These are phyloP conservation scores for Saccopteryx bilineata DNA, from an alignment of 2,113 vertebrate genomes.

Conservation along the genomic window DNA sequence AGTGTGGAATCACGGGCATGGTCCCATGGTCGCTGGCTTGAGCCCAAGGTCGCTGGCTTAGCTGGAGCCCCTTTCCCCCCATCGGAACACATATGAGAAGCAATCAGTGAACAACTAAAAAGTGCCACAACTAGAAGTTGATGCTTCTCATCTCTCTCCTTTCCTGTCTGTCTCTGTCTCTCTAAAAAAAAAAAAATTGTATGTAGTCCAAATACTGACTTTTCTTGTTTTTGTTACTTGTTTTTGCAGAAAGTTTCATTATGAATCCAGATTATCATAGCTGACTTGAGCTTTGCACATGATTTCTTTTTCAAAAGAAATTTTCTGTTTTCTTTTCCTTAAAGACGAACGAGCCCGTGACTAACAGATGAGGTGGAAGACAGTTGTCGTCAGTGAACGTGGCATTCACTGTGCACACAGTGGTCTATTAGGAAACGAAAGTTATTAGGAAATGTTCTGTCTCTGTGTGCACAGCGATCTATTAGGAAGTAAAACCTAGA, in stretches of 20 bases:
- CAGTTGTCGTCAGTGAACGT: slow-evolving; percentile 42
- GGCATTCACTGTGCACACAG: background rate
- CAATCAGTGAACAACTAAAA: too few relatives aligned
- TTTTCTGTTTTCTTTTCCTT: slow-evolving; percentile 53
- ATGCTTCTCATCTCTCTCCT: too few relatives aligned
- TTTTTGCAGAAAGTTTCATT: slow-evolving; percentile 61
- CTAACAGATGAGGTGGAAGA: slow-evolving; percentile 1
- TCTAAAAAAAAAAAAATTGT: background rate
- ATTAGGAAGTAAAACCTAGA: slow-evolving; percentile 29
- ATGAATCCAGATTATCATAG: slow-evolving; percentile 32
- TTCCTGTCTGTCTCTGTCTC: too few relatives aligned
- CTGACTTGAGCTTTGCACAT: slow-evolving; percentile 34
- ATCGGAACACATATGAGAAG: too few relatives aligned
- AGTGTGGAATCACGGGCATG: too few relatives aligned
- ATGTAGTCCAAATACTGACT: slow-evolving; percentile 56
- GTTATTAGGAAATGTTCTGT: background rate
- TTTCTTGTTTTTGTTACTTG: slow-evolving; percentile 61
- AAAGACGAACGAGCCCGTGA: background rate
- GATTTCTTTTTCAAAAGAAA: background rate
- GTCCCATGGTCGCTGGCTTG: too few relatives aligned
- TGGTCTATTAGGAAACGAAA: slow-evolving; percentile 21
- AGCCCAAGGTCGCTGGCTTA: too few relatives aligned
- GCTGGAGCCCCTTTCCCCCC: too few relatives aligned
- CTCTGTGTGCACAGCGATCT: background rate
- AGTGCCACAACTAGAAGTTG: too few relatives aligned